Evolutionary conservation across 2,888 invertebrate genomes (phyloP).

Genomic region (Bhutanitis thaidina): DNA sequence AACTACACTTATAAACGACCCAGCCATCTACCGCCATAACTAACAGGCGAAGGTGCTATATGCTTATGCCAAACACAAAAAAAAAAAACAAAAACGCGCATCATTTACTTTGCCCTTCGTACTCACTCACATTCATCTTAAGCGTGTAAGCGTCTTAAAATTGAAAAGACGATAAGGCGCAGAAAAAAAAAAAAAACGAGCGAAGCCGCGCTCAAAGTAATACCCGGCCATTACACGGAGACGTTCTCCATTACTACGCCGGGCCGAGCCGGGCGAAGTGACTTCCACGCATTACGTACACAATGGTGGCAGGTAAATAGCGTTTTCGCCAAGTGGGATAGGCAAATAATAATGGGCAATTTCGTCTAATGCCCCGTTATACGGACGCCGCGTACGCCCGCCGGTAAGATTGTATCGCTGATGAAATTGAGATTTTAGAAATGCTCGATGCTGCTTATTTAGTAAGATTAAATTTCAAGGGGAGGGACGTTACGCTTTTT

Average conservation of each 20-base stretch:
- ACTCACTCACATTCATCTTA: no score
- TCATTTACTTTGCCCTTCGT: no score
- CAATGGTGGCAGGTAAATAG: conserved; percentile 50
- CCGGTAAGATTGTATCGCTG: conserved; percentile 4
- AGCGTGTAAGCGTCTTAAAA: conserved; percentile 2
- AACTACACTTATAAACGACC: no score
- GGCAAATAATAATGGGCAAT: conserved; percentile 67
- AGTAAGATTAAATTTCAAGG: no score
- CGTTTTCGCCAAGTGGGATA: conserved; percentile 56
- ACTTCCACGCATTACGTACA: background rate
- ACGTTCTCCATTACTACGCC: conserved; percentile 3
- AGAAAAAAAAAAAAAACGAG: conserved; percentile 7
- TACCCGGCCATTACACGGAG: conserved; percentile 3
- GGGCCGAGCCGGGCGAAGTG: background rate
- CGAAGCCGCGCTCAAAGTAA: background rate
- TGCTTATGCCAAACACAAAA: no score
- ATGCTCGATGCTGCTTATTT: background rate
- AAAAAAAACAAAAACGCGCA: no score
- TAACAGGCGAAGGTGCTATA: no score
- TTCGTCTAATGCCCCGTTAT: conserved; percentile 47
- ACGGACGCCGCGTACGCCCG: conserved; percentile 30
- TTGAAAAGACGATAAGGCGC: conserved; percentile 4
- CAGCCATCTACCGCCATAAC: no score
- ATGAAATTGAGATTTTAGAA: background rate
- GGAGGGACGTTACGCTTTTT: no score